Percentiles rank a stretch among this genome's conserved stretches.
phyloP scores from a whole-genome alignment of 2,888 invertebrate species.

The Harpagoxenus sublaevis region DNA sequence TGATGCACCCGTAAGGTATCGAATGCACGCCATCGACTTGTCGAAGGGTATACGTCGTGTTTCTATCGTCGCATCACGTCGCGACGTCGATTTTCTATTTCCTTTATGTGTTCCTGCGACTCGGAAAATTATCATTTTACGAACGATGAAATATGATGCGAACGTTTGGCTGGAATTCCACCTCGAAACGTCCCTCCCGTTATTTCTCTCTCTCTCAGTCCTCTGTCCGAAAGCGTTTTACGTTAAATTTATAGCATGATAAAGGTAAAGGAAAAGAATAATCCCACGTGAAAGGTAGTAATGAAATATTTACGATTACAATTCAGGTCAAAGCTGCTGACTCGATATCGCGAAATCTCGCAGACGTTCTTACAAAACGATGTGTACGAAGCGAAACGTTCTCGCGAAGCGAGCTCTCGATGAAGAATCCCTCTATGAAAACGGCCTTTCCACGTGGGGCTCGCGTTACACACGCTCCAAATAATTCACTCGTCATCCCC shows the following conservation, averaged over 20 bases:
- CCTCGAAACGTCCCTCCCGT: background rate
- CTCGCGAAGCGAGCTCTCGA: background rate
- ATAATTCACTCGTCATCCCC: conserved; percentile 45
- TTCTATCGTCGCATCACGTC: conserved; percentile 40
- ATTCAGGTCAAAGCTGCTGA: conserved; percentile 1
- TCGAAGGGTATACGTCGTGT: conserved; percentile 33
- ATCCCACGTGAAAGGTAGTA: background rate
- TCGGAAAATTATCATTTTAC: conserved; percentile 51
- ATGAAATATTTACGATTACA: conserved; percentile 39
- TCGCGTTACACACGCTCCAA: conserved; percentile 21
- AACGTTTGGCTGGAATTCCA: conserved; percentile 36
- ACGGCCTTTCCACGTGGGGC: background rate
- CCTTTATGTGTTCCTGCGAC: conserved; percentile 44
- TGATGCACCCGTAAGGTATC: conserved; percentile 39
- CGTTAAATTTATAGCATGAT: background rate
- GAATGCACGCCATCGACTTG: conserved; percentile 41
- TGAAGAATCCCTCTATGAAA: background rate
- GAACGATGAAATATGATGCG: conserved; percentile 46
- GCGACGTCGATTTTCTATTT: conserved; percentile 44
- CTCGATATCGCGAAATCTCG: conserved; percentile 13
- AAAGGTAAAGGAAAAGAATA: background rate
- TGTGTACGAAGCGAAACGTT: background rate
- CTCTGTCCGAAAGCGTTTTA: background rate
- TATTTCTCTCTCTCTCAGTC: background rate
- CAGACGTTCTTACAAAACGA: background rate